Evolutionary conservation across 2,797 vertebrate genomes (phyloP).

Genomic region (Argentina silus): DNA sequence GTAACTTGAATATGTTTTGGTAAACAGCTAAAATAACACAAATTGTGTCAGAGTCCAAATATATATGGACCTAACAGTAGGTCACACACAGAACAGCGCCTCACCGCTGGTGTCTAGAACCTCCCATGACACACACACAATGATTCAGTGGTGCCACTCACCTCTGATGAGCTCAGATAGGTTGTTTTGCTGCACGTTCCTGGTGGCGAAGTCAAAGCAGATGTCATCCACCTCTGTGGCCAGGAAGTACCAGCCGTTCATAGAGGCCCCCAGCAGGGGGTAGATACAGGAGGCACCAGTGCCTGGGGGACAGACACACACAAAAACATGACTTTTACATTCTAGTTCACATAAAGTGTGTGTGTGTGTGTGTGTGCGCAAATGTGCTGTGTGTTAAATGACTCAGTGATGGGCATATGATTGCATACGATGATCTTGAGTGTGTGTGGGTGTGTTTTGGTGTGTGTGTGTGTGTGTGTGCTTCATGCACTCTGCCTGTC

Average conservation of each 20-base stretch:
- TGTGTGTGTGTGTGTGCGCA: not conserved
- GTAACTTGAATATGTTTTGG: no score
- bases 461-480: not conserved
- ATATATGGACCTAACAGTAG: not conserved
- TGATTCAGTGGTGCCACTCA: no score
- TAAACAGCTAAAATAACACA: no score
- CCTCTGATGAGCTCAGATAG: conserved; percentile 96
- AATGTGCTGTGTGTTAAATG: no score
- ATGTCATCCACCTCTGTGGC: conserved; percentile 99
- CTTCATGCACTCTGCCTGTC: conserved; percentile 21
- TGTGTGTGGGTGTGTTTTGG: not conserved
- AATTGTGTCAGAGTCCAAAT: no score
- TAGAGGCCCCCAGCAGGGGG: conserved; percentile 93
- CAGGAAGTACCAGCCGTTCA: conserved; percentile 98
- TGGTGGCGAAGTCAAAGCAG: conserved; percentile 96
- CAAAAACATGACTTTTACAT: conserved; percentile 21
- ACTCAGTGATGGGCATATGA: no score
- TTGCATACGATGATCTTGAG: not conserved
- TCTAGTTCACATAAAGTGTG: not conserved
- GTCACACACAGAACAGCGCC: not conserved
- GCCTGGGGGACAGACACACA: conserved; percentile 73
- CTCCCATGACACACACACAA: no score
- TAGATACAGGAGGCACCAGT: conserved; percentile 98
- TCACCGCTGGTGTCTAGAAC: no score
- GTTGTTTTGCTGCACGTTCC: conserved; percentile 96